Conservation (phyloP, 2,797 vertebrate genomes). For the Okamejei kenojei region DNA sequence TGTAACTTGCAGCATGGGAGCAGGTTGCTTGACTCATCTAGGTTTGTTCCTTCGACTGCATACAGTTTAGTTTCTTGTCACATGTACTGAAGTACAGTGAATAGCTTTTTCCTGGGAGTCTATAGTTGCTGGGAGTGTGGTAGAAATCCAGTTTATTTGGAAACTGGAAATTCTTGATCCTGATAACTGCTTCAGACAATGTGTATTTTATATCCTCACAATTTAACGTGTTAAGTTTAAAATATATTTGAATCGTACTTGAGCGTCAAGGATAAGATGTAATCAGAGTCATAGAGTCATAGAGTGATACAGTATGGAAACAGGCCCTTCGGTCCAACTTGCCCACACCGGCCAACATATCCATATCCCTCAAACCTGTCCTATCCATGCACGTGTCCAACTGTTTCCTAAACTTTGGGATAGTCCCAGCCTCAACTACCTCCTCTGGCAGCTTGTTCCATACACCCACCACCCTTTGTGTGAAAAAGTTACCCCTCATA, state of each 20-base stretch:
- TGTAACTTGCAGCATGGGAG: not conserved
- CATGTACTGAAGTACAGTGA: not conserved
- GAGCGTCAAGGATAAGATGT: not conserved
- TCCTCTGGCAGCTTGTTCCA: no score
- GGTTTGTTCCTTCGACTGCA: not conserved
- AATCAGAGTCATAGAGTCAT: not conserved
- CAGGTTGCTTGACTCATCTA: not conserved
- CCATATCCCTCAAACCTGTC: no score
- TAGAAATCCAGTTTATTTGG: not conserved
- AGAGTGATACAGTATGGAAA: no score
- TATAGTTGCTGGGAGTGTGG: not conserved
- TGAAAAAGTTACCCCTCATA: no score
- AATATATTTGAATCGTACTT: not conserved
- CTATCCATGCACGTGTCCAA: no score
- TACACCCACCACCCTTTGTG: no score
- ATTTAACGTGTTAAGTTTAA: not conserved
- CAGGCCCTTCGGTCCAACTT: no score
- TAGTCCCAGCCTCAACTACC: no score
- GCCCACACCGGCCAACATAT: no score
- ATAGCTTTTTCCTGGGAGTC: not conserved
- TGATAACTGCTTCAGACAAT: not conserved
- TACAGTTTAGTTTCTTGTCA: not conserved
- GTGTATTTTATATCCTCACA: not conserved
- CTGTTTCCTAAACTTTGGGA: no score
- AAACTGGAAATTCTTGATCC: not conserved